Evolutionary conservation across 2,888 invertebrate species (phyloP).

Genomic region (Microctonus hyperodae): DNA sequence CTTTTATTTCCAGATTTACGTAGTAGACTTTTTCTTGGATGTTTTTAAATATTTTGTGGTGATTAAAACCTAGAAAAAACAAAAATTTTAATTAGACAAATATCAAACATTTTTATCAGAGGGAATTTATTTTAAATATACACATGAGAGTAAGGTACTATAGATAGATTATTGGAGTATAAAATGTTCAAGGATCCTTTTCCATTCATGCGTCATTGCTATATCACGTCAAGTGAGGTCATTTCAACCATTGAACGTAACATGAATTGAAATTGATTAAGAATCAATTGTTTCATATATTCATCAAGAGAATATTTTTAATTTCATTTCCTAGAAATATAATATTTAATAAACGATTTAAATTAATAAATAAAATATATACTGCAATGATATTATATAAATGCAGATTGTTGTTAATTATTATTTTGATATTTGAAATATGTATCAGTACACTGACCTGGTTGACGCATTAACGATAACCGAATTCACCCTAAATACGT

Average conservation of each 20-base stretch:
- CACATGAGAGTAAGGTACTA: slow-evolving; percentile 15
- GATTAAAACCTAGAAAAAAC: background rate
- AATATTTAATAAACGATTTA: too few relatives aligned
- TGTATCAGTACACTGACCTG: slow-evolving; percentile 39
- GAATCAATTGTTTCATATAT: too few relatives aligned
- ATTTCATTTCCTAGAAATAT: too few relatives aligned
- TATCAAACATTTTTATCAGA: slow-evolving; percentile 22
- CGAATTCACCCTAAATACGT: slow-evolving; percentile 44
- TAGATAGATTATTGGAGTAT: background rate
- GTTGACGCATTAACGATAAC: slow-evolving; percentile 45
- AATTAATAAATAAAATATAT: too few relatives aligned
- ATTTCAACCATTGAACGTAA: background rate
- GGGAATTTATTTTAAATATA: slow-evolving; percentile 35
- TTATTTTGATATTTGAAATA: too few relatives aligned
- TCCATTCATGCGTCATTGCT: slow-evolving; percentile 26
- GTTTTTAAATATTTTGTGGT: background rate
- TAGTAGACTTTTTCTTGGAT: too few relatives aligned
- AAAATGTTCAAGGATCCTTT: slow-evolving; percentile 23
- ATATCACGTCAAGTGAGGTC: background rate
- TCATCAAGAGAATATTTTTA: too few relatives aligned
- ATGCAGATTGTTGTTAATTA: too few relatives aligned
- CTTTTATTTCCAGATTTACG: too few relatives aligned
- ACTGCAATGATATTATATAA: too few relatives aligned
- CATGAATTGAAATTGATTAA: too few relatives aligned
- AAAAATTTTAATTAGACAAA: background rate